phyloP scores from a whole-genome alignment of 2,113 vertebrate species.

The Tor tambroides region DNA sequence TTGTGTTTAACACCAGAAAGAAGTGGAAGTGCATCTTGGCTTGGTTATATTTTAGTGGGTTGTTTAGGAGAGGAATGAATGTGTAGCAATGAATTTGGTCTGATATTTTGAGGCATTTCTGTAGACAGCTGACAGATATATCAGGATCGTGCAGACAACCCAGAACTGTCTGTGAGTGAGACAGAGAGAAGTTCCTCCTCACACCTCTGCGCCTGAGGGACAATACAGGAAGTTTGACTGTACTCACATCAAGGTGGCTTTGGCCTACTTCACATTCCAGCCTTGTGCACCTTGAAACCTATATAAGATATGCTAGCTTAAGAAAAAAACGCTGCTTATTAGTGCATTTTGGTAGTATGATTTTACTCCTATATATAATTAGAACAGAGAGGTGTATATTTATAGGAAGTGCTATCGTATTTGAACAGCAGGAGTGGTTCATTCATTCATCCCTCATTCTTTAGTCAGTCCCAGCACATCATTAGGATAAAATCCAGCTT shows the following conservation, averaged over 20 bases:
- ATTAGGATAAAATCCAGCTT: constrained; percentile 17
- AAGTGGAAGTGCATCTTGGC: background rate
- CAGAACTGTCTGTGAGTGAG: constrained; percentile 60
- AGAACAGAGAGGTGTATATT: background rate
- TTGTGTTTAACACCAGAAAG: background rate
- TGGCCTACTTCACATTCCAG: constrained; percentile 65
- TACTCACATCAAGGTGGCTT: constrained; percentile 70
- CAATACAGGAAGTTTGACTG: constrained; percentile 57
- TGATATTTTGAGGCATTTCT: constrained; percentile 25
- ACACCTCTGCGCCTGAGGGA: constrained; percentile 7
- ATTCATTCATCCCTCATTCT: background rate
- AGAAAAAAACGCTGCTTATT: background rate
- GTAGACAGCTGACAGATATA: constrained; percentile 30
- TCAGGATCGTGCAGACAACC: constrained; percentile 57
- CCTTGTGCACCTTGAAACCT: constrained; percentile 17
- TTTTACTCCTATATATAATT: background rate
- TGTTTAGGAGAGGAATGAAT: background rate
- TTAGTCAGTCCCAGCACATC: background rate
- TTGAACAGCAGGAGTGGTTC: constrained; percentile 3
- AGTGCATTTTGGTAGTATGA: background rate
- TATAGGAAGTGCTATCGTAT: background rate
- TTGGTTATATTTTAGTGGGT: background rate
- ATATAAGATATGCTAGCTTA: background rate
- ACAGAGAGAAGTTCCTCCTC: background rate
- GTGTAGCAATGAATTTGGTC: background rate